Evolutionary conservation across 2,113 vertebrate genomes (phyloP).

Genomic region (Bambusicola thoracicus): DNA sequence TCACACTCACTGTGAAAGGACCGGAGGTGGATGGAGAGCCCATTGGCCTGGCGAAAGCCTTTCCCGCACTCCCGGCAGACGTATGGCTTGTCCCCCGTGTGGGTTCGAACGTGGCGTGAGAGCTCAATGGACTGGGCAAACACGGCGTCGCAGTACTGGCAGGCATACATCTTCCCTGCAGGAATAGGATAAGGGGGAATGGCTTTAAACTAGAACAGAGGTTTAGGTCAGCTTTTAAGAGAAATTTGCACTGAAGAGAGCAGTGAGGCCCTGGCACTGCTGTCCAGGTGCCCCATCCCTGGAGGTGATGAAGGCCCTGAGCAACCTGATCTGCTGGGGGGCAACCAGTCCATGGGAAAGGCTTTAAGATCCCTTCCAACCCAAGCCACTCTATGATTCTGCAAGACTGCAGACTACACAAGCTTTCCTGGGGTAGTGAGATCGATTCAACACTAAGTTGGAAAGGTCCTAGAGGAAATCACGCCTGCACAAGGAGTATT

Average conservation of each 20-base stretch:
- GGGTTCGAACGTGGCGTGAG: constrained; percentile 86
- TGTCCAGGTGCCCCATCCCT: no score
- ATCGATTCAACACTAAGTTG: background rate
- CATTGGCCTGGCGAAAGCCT: constrained; percentile 90
- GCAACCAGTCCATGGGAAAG: no score
- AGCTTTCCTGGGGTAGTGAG: background rate
- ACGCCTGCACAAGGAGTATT: background rate
- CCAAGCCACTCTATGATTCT: no score
- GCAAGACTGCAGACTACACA: background rate
- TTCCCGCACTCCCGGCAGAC: constrained; percentile 91
- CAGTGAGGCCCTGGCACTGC: no score
- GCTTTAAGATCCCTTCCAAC: no score
- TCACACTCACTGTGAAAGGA: constrained; percentile 87
- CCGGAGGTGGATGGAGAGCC: constrained; percentile 89
- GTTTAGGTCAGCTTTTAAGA: no score
- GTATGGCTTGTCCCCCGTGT: constrained; percentile 89
- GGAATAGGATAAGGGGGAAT: background rate
- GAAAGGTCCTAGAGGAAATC: background rate
- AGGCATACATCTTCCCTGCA: constrained; percentile 90
- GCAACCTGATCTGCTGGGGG: no score
- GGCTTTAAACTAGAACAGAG: no score
- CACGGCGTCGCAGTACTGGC: constrained; percentile 88
- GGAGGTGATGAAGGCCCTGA: no score
- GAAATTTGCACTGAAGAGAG: no score
- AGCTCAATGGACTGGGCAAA: constrained; percentile 92